Evolutionary conservation across 1,140 invertebrate genomes (phyloP).

Genomic region (Potamilus streckersoni): DNA sequence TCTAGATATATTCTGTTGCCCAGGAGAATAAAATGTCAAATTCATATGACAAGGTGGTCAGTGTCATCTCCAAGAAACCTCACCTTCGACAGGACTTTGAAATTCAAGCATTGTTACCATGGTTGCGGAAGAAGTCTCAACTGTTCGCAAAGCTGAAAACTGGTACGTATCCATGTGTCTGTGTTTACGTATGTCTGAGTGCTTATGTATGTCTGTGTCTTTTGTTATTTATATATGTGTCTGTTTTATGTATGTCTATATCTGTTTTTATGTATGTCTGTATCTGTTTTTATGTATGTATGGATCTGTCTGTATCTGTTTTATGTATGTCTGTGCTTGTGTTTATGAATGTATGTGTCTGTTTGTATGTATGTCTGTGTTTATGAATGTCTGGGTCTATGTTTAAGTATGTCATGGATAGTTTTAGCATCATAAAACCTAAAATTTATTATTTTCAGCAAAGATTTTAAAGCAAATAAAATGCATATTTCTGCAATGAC

Average conservation of each 20-base stretch:
- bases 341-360: not conserved
- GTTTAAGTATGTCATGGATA: not conserved
- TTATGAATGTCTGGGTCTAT: conserved; percentile 23
- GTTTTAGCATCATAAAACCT: too few species aligned
- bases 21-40: conserved; percentile 17
- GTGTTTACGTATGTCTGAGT: conserved; percentile 28
- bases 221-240: conserved; percentile 19
- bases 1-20: too few species aligned
- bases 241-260: conserved; percentile 20
- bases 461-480: too few species aligned
- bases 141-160: conserved; percentile 26
- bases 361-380: conserved; percentile 22
- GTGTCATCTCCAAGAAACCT: conserved; percentile 24
- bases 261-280: conserved; percentile 16
- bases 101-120: conserved; percentile 24
- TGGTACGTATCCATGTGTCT: conserved; percentile 16
- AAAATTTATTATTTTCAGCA: too few species aligned
- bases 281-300: conserved; percentile 22
- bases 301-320: conserved; percentile 47
- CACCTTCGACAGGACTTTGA: conserved; percentile 24
- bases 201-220: conserved; percentile 24
- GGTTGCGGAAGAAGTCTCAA: conserved; percentile 29
- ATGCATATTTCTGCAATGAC: too few species aligned
- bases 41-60: conserved; percentile 24
- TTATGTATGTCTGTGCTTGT: too few species aligned